phyloP scores from a whole-genome alignment of 2,113 vertebrate genomes.

The Bubo blakistoni region DNA sequence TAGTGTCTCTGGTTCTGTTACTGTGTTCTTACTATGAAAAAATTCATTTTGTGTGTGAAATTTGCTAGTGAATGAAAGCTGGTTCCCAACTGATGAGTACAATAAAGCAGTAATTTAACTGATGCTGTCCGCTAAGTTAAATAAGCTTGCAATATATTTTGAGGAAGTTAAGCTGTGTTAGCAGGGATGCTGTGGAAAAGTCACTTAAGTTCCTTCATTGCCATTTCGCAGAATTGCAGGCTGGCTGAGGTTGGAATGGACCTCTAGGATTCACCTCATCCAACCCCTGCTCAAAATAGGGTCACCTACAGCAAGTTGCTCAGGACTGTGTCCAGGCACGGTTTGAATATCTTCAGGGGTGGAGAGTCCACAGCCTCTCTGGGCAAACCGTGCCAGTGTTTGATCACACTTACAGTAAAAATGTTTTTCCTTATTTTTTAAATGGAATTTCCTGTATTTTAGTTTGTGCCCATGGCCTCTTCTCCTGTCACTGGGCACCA shows the following conservation, averaged over 20 bases:
- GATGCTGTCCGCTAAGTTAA: conserved; percentile 14
- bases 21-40: not conserved
- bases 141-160: not conserved
- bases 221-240: not conserved
- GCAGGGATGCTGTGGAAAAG: not conserved
- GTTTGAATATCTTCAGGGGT: not conserved
- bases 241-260: not conserved
- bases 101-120: conserved; percentile 10
- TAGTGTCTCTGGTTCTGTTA: not conserved
- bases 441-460: not conserved
- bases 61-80: not conserved
- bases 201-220: not conserved
- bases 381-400: not conserved
- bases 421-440: not conserved
- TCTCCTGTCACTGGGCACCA: not conserved
- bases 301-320: not conserved
- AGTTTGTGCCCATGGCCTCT: not conserved
- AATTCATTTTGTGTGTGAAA: not conserved
- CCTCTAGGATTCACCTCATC: not conserved
- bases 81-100: not conserved
- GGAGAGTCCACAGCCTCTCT: not conserved
- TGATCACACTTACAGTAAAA: not conserved
- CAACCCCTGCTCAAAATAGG: not conserved
- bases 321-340: not conserved
- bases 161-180: not conserved